phyloP scores from a whole-genome alignment of 1,140 invertebrate genomes.

The Theocolax elegans region DNA sequence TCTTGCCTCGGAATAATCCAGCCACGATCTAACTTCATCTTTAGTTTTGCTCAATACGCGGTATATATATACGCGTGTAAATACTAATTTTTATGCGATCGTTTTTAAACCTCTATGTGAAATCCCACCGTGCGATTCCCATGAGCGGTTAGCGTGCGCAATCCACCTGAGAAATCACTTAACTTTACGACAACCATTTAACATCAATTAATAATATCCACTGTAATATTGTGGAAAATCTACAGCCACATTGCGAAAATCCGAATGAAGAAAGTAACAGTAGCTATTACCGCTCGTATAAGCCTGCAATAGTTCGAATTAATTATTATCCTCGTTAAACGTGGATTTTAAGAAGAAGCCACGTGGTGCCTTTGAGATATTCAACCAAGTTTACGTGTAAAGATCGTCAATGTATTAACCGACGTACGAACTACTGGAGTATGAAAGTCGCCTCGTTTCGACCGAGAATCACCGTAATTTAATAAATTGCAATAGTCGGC shows the following conservation, averaged over 20 bases:
- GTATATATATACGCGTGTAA: neutral
- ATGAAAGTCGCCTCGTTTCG: neutral
- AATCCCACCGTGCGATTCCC: neutral
- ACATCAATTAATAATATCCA: slow-evolving; percentile 25
- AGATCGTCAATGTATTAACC: too few species aligned
- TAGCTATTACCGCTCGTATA: too few species aligned
- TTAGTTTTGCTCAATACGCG: neutral
- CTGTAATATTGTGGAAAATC: neutral
- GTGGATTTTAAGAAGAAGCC: too few species aligned
- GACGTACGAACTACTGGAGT: too few species aligned
- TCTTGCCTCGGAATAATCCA: neutral
- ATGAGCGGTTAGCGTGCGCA: too few species aligned
- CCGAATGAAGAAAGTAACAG: too few species aligned
- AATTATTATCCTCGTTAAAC: neutral
- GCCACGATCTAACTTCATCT: neutral
- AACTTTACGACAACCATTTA: slow-evolving; percentile 17
- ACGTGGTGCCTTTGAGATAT: too few species aligned
- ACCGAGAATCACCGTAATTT: slow-evolving; percentile 65
- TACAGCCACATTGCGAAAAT: neutral
- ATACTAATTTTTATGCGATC: too few species aligned
- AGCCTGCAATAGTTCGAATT: neutral
- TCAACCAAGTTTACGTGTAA: too few species aligned
- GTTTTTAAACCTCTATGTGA: neutral
- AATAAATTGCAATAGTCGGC: slow-evolving; percentile 64
- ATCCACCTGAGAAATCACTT: neutral